Conservation (phyloP, 2,797 vertebrate genomes). For the Phaenicophaeus curvirostris region DNA sequence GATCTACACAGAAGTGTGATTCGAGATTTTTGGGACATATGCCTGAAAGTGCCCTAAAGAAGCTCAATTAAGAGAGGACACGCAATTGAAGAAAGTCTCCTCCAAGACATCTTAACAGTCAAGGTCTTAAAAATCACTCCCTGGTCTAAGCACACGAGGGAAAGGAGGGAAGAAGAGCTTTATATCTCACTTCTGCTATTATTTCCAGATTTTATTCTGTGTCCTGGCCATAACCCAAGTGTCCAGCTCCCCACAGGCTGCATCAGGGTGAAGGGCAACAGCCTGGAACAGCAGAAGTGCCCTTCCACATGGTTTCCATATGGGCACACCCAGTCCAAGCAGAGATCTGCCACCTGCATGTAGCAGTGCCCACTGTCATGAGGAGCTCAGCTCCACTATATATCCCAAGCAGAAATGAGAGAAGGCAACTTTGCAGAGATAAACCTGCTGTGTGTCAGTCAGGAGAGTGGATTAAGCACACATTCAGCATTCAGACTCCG, state of each 20-base stretch:
- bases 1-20: accelerated
- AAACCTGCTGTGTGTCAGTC: not conserved
- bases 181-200: not conserved
- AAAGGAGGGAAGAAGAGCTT: not conserved
- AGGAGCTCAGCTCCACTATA: not conserved
- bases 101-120: not conserved
- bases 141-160: not conserved
- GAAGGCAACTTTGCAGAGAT: not conserved
- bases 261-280: not conserved
- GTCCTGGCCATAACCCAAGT: not conserved
- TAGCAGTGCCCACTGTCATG: not conserved
- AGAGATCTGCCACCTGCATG: accelerated
- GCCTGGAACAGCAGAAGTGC: not conserved
- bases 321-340: not conserved
- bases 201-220: not conserved
- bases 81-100: not conserved
- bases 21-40: not conserved
- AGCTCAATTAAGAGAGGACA: not conserved
- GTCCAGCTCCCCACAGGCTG: not conserved
- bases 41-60: not conserved
- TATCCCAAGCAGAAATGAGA: not conserved
- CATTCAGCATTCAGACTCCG: not conserved
- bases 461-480: not conserved
- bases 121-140: not conserved
- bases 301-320: not conserved